Conservation (phyloP, 2,888 invertebrate species). For the Rhimphoctona megacephalus region DNA sequence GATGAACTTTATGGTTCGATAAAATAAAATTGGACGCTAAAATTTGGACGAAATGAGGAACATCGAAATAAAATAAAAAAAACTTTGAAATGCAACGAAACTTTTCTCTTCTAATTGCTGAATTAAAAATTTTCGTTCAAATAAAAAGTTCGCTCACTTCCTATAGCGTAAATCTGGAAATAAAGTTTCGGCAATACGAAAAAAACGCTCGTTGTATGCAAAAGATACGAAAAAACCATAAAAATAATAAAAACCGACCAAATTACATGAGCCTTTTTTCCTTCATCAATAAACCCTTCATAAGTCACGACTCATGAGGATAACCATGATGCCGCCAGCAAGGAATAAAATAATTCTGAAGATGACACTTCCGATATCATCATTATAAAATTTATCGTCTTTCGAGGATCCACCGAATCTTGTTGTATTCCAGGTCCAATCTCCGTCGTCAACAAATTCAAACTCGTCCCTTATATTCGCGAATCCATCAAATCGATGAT, state of each 20-base stretch:
- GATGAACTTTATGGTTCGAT: neutral
- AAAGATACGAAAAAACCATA: neutral
- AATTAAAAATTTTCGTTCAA: neutral
- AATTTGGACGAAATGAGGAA: neutral
- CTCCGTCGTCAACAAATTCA: neutral
- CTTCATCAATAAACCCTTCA: neutral
- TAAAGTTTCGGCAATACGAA: too few relatives aligned
- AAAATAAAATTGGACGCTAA: neutral
- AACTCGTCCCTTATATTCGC: too few relatives aligned
- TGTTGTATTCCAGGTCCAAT: too few relatives aligned
- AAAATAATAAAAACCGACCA: neutral
- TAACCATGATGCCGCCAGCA: constrained; percentile 17
- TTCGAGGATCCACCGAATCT: too few relatives aligned
- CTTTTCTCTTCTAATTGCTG: neutral
- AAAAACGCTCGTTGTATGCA: neutral
- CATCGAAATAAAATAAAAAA: neutral
- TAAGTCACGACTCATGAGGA: too few relatives aligned
- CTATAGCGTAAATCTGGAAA: too few relatives aligned
- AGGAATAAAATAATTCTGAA: constrained; percentile 53
- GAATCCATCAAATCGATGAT: too few relatives aligned
- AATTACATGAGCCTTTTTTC: neutral
- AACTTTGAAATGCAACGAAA: neutral
- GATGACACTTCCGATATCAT: neutral
- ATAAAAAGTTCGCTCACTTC: neutral
- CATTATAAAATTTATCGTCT: neutral